These are phyloP conservation scores for Scaptomyza montana DNA, from an alignment of 1,140 invertebrate genomes.

Conservation along the genomic window DNA sequence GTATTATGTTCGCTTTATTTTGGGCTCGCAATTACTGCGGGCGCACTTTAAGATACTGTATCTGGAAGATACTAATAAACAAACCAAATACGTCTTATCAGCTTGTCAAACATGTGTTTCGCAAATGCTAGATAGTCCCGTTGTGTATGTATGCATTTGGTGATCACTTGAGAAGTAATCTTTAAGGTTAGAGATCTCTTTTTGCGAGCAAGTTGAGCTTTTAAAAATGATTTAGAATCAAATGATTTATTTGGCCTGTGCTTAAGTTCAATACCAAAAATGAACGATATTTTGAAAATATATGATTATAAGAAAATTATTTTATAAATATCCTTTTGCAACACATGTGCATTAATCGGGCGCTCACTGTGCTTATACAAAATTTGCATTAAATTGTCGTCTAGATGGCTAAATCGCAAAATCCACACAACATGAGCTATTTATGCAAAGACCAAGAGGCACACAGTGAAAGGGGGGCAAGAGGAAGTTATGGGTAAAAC, in stretches of 20 bases:
- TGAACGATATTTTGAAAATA: too few relatives aligned
- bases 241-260: too few relatives aligned
- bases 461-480: neutral
- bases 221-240: too few relatives aligned
- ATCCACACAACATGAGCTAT: neutral
- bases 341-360: too few relatives aligned
- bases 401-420: conserved; percentile 14
- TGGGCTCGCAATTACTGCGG: conserved; percentile 40
- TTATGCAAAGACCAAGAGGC: too few relatives aligned
- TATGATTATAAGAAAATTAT: too few relatives aligned
- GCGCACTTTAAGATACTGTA: conserved; percentile 56
- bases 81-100: conserved; percentile 48
- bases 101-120: conserved; percentile 52
- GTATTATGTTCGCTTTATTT: conserved; percentile 11
- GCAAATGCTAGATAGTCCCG: conserved; percentile 28
- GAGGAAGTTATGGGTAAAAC: neutral
- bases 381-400: conserved; percentile 5
- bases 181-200: too few relatives aligned
- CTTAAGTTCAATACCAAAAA: too few relatives aligned
- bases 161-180: conserved; percentile 27
- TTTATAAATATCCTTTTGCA: too few relatives aligned
- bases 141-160: conserved; percentile 6
- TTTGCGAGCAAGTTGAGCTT: too few relatives aligned
- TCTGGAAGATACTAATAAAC: conserved; percentile 52
- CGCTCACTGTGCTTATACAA: neutral